Evolutionary conservation across 2,113 vertebrate species (phyloP), one percentile per base, ranked within the genome.

Genomic region (Emydura subglobosa): DNA sequence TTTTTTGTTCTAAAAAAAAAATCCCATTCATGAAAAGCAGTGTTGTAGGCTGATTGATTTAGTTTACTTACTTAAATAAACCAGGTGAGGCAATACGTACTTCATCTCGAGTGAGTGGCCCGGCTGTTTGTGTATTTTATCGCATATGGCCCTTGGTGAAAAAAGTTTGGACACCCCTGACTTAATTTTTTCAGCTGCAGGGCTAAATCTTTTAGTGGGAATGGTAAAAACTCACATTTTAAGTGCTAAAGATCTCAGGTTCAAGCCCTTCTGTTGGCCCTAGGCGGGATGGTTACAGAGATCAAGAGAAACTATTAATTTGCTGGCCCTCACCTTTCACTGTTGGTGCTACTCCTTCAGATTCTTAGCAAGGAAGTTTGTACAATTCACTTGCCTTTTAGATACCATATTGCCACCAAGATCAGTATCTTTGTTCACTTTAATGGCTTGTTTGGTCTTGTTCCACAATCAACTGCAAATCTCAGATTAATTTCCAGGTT

Each of bases 381-480:
- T 68, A 34, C 34, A n/a, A n/a, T 5, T n/a, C 6, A 19, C 39
- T 44, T 44, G 39, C 39, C 72, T 25, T 65, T 76, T 76, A 44
- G 72, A 59, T 59, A 59, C 9, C 10, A 12, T 59, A 7, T 25
- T 11, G 24, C 22, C 29, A 59, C 27, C 57, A 59, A 27, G 57
- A 76, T 76, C 42, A 76, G 68, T 16, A 34, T 34, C 34, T 24
- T 51, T 42, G n/a, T 39, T 82, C 51, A 53, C 80, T 42, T 24
- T 14, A 24, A 55, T 14, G 8, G 3, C 42, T 85, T 0, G 1
- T 29, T 78, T 44, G 4, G 49, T 79, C 3, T 47, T 49, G 51
- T 57, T 44, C 42, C 72, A 1, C 44, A 0, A 0, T 3, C 44
- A 27, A 29, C 34, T 82, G 13, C 61, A 3, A n/a, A 7, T 16